Base-by-base conservation (phyloP, 64 coral and sea anemone genomes). In the Cladopsammia gracilis region DNA sequence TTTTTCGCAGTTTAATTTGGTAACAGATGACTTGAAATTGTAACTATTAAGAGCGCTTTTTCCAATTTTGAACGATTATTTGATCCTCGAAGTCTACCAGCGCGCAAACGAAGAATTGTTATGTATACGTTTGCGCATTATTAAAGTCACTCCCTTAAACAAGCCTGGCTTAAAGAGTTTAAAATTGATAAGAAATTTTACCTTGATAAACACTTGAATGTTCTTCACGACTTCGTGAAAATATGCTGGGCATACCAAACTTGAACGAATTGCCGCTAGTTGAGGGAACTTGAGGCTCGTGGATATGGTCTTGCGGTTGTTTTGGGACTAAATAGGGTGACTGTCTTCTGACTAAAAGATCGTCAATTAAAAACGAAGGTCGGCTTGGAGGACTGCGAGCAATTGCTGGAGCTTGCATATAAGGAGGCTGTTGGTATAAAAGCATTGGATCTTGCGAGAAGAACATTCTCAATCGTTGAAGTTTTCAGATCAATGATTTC, bases 291-390 rank as follows among this genome's bases (percentile, higher is more conserved):
- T 84, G 60, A 66, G 80, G 60, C 4, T 84, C 60, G 60, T 84
- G 80, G 23, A 24, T 16, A 25, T 67, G 80, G 4, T 84, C 80
- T 68, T 84, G 80, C 3, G 62, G 80, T 10, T 43, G 80, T 49
- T 84, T 84, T 49, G 80, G 80, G 4, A 84, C 80, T 10, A 84
- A n/a, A 62, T 84, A 84, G 3, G 80, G 60, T 23, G 80, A 84
- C 62, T 84, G 80, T 45, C 80, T 84, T 50, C 91, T 93, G 3
- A 92, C 68, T 3, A 93, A 52, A 8, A 93, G 71, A 51, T 93
- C 91, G 7, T 93, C 82, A 20, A 93, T 93, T 11, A 93, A 47
- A 87, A 93, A 93, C 11, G 91, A 93, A 64, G 90, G 54, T 58
- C 78, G 24, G 3, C 14, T 73, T 85, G 65, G 90, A 23, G 91